Base-by-base conservation (phyloP, 2,113 vertebrate genomes). In the mouse (Mus musculus) region DNA sequence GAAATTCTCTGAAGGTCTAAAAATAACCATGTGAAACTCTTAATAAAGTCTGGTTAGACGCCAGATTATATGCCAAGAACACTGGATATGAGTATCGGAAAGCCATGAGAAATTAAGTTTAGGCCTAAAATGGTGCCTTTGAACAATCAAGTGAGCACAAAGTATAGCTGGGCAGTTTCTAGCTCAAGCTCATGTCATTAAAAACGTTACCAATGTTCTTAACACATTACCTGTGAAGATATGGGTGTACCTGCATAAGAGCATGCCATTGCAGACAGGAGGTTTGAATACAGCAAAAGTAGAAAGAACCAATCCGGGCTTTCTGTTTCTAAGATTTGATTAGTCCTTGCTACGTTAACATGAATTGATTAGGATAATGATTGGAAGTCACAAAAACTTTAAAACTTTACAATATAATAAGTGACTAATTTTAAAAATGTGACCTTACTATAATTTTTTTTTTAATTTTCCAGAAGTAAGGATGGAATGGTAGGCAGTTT, bases 1-100 rank as follows among this genome's bases (percentile, higher is more conserved):
- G 96, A 95, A 96, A 93, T 88, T 85, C 96, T 96, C 65, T 73
- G 81, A 95, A 90, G 89, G 30, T 85, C 93, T 96, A 84, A 76
- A 95, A 96, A 91, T 84, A 96, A 96, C 4, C 78, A 75, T 46
- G 59, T 89, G 71, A 95, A 97, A 97, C 63, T 81, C 49, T 95
- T 17, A 36, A 54, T 69, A 80, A 95, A 84, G 59, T 88, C 90
- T 78, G 26, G 56, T 42, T 86, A n/a, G 46, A 93, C 28, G 90
- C 10, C 42, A 95, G 67, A 95, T 78, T 89, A 87, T 82, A 59
- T 87, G 90, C 82, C 92, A 95, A 95, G 92, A 94, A 56, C 59
- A 73, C 49, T 82, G 71, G 56, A 65, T 72, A 67, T 20, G 39
- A 42, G 39, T 24, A 36, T 94, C 88, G 84, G 87, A 90, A 86